These are phyloP conservation scores for Penaeus japonicus DNA, from an alignment of 1,140 invertebrate genomes.

Conservation along the genomic window DNA sequence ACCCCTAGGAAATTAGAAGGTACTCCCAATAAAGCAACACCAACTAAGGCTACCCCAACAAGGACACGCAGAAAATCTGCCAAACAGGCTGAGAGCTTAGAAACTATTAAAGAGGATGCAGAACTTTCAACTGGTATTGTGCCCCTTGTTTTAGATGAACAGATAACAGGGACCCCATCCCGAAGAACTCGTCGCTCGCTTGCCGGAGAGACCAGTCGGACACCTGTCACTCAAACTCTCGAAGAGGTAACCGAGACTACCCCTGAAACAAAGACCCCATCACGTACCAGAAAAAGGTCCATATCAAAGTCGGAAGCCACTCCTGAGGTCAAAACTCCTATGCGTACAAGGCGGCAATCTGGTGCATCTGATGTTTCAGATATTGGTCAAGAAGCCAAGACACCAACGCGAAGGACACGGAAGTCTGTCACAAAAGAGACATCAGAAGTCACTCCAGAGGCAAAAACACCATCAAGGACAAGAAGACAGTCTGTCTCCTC, in stretches of 20 bases:
- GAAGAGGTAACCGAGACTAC: too few species aligned
- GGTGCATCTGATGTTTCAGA: background rate
- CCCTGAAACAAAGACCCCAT: too few species aligned
- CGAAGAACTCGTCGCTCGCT: background rate
- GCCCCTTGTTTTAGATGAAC: background rate
- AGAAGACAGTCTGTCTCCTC: conserved; percentile 18
- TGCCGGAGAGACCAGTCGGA: background rate
- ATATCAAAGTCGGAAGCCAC: too few species aligned
- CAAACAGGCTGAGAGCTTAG: background rate
- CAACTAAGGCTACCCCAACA: background rate
- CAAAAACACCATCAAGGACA: conserved; percentile 3
- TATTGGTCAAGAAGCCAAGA: background rate
- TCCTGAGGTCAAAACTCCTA: too few species aligned
- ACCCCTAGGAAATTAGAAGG: background rate
- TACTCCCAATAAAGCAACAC: background rate
- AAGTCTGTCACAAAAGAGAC: background rate
- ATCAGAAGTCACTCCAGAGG: background rate
- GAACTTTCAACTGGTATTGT: background rate
- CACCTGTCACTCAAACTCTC: background rate
- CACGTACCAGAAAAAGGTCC: too few species aligned
- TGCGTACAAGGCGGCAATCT: too few species aligned
- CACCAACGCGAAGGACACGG: background rate
- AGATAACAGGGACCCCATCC: background rate
- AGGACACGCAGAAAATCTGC: conserved; percentile 17
- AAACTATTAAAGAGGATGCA: conserved; percentile 31